A percentile compares a stretch with the other conserved stretches of the same genome.
phyloP scores from a whole-genome alignment of 2,888 invertebrate genomes.

The Ormyrus nitidulus region DNA sequence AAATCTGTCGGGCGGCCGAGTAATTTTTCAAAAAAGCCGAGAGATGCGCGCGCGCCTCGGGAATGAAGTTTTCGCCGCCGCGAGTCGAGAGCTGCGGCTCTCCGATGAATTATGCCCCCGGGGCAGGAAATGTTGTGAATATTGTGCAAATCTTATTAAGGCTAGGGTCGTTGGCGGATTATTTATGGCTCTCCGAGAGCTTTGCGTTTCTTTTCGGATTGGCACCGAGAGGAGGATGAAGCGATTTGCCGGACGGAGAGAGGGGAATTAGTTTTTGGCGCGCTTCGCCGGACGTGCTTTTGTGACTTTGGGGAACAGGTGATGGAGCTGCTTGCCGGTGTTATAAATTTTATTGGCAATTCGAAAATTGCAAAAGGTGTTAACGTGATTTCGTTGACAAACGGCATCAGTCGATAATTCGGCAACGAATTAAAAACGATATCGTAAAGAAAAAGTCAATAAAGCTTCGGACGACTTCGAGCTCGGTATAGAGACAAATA shows the following conservation, averaged over 20 bases:
- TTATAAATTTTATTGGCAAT: no score
- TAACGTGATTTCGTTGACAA: no score
- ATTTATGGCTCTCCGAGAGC: slow-evolving; percentile 28
- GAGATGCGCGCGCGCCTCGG: slow-evolving; percentile 30
- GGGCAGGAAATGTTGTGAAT: slow-evolving; percentile 17
- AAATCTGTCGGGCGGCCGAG: slow-evolving; percentile 43
- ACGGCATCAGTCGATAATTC: no score
- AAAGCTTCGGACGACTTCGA: no score
- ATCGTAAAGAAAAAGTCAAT: no score
- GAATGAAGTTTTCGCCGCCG: slow-evolving; percentile 54
- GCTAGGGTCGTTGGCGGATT: slow-evolving; percentile 18
- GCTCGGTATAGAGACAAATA: background rate
- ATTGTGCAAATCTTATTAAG: slow-evolving; percentile 45
- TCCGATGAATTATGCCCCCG: slow-evolving; percentile 50
- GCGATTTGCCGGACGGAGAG: slow-evolving; percentile 7
- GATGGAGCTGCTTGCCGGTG: no score
- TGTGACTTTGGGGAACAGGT: no score
- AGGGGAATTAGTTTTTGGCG: background rate
- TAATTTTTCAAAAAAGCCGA: slow-evolving; percentile 51
- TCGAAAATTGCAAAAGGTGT: no score
- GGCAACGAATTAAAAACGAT: no score
- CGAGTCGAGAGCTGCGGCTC: slow-evolving; percentile 25
- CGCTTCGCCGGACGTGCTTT: background rate
- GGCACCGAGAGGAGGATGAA: slow-evolving; percentile 21
- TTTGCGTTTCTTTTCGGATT: slow-evolving; percentile 11